Conservation (phyloP, 2,888 invertebrate species). For the Syrphus vitripennis region DNA sequence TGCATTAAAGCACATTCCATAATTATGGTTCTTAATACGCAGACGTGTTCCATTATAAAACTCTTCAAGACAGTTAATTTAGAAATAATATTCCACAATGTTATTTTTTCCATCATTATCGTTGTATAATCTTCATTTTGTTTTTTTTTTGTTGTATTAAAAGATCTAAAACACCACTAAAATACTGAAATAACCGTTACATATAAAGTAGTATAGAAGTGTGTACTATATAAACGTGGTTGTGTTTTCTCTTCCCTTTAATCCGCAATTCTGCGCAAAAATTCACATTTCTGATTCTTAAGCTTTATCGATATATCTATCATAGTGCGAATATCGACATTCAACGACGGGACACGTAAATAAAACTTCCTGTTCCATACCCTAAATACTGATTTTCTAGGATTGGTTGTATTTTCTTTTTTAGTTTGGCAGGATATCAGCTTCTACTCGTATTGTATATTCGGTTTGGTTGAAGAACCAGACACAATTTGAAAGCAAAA, state of each 20-base stretch:
- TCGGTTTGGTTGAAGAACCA: not conserved
- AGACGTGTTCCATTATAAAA: not conserved
- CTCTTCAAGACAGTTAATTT: not conserved
- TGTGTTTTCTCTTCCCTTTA: not conserved
- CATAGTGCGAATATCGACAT: conserved; percentile 52
- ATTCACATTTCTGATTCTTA: conserved; percentile 48
- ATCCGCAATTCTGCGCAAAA: conserved; percentile 12
- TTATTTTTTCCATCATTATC: conserved; percentile 55
- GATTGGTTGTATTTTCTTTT: conserved; percentile 11
- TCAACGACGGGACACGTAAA: conserved; percentile 49
- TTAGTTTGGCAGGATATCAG: conserved; percentile 3
- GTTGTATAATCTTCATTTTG: not conserved
- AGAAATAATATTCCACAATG: conserved; percentile 8
- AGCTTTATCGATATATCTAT: conserved; percentile 66
- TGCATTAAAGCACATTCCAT: no score
- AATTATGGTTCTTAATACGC: no score
- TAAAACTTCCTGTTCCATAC: not conserved
- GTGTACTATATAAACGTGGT: not conserved
- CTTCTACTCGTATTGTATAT: not conserved
- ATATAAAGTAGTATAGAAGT: not conserved
- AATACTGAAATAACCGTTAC: conserved; percentile 39
- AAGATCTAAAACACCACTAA: conserved; percentile 33
- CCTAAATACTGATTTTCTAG: not conserved
- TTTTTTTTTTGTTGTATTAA: conserved; percentile 43
- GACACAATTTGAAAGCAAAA: not conserved